Evolutionary conservation across 2,113 vertebrate species (phyloP), one percentile per base, ranked within the genome.

Genomic region (Rousettus leschenaultii): DNA sequence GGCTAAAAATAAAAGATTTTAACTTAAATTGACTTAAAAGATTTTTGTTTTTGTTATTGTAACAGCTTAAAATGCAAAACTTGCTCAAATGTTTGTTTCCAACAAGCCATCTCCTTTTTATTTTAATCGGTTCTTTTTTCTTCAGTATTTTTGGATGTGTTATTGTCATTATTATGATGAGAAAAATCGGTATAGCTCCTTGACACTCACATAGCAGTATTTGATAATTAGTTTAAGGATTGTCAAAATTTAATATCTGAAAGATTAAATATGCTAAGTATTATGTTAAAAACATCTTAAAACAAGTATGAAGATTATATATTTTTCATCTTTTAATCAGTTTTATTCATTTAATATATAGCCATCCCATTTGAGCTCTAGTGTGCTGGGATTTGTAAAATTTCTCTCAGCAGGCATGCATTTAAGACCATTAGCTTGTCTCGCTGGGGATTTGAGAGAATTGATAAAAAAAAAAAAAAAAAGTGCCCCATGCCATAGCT

Each of bases 371-470:
- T 55, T 83, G 75, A 94, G 57, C 24, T 77, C 0, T 35, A 0
- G 22, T 63, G n/a, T 86, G 53, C 33, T 94, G 43, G 63, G 65
- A 80, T 79, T 89, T 88, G 63, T 94, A 45, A 75, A 33, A 59
- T 89, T 84, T 83, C 71, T 70, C 55, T 80, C 63, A 75, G 33
- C 22, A 10, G 35, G 6, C 86, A 77, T 65, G 48, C 30, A n/a
- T 80, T 94, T 91, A 84, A 95, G 35, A 82, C 66, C 43, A 53
- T 78, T 75, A 89, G 30, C 59, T 86, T 96, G 68, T 33, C 61
- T 95, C 38, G 2, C 7, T 75, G 68, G 74, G 74, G 61, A 59
- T 73, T 73, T 95, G 40, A 93, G 30, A 70, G 13, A 71, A 75
- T 55, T 83, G 65, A 57, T 35, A 75, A 21, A 71, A 78, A 70